phyloP scores from a whole-genome alignment of 2,888 invertebrate genomes.

The Pinctada fucata region DNA sequence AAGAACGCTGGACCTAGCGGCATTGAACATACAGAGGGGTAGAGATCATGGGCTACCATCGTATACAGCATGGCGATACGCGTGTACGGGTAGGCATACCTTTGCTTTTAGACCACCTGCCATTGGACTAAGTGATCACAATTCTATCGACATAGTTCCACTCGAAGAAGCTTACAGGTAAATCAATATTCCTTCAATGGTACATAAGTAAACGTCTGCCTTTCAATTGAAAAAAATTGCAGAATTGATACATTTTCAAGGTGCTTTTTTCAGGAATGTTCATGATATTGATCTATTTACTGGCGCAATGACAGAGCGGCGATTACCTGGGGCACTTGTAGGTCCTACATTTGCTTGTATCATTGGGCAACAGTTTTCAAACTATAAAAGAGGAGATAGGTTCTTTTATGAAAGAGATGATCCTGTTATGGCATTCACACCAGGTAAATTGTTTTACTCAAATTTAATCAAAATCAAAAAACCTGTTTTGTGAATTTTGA shows the following conservation, averaged over 20 bases:
- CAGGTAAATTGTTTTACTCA: background rate
- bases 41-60: too few relatives aligned
- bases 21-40: background rate
- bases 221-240: background rate
- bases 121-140: background rate
- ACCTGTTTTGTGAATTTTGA: too few relatives aligned
- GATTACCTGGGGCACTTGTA: background rate
- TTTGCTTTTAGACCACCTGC: too few relatives aligned
- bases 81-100: too few relatives aligned
- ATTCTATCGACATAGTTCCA: background rate
- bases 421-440: conserved; percentile 19
- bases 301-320: conserved; percentile 21
- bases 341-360: background rate
- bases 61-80: too few relatives aligned
- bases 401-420: conserved; percentile 6
- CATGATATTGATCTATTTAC: conserved; percentile 27
- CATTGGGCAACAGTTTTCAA: too few relatives aligned
- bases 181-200: too few relatives aligned
- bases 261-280: background rate
- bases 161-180: conserved; percentile 2
- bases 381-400: too few relatives aligned
- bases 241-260: background rate
- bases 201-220: too few relatives aligned
- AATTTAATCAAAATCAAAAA: too few relatives aligned
- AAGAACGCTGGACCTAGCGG: background rate